These are phyloP conservation scores for Drosophila pseudotalamancana DNA, from an alignment of 2,888 invertebrate species.

Conservation along the genomic window DNA sequence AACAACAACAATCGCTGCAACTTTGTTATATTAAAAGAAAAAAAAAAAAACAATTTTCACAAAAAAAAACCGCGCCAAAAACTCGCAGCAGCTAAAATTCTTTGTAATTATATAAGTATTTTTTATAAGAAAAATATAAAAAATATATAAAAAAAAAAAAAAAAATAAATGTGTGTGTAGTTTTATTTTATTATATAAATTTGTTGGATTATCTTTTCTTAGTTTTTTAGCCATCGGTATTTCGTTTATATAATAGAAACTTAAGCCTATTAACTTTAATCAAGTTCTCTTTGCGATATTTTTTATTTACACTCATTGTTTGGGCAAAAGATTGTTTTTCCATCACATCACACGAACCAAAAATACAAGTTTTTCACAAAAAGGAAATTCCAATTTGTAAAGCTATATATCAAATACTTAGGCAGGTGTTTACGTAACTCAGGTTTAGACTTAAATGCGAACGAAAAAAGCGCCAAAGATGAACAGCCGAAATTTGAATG, in stretches of 20 bases:
- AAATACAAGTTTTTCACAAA: background rate
- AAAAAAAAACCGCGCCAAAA: slow-evolving; percentile 73
- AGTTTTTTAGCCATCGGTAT: too few species aligned
- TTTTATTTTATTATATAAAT: background rate
- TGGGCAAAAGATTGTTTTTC: background rate
- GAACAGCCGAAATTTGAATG: background rate
- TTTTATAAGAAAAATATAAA: slow-evolving; percentile 81
- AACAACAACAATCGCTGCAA: slow-evolving; percentile 58
- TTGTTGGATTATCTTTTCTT: too few species aligned
- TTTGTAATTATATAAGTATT: slow-evolving; percentile 82
- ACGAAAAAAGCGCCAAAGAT: background rate
- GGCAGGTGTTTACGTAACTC: background rate
- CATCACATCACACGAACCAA: background rate
- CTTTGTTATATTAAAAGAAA: slow-evolving; percentile 54
- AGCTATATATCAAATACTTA: background rate
- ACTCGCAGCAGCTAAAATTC: slow-evolving; percentile 73
- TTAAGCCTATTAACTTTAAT: background rate
- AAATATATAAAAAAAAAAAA: slow-evolving; percentile 65
- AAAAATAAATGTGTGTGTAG: background rate
- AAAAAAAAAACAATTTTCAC: slow-evolving; percentile 52
- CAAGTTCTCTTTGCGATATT: background rate
- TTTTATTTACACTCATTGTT: background rate
- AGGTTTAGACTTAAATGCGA: background rate
- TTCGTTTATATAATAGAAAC: background rate
- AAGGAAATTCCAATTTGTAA: background rate